phyloP scores from a whole-genome alignment of 64 coral and sea anemone genomes.

The Montipora foliosa region DNA sequence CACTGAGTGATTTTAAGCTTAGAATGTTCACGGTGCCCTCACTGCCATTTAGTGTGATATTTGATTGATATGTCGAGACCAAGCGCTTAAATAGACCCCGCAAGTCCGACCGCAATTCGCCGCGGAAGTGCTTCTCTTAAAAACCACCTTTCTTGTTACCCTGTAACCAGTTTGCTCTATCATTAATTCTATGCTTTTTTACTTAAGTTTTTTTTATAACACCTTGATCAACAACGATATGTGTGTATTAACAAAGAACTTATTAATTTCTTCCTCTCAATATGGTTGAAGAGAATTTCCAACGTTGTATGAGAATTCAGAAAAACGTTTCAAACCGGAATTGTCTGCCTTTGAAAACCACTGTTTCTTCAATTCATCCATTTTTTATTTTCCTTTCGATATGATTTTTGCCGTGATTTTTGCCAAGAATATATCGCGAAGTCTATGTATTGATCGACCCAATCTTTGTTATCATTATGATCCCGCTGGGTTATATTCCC shows the following conservation, averaged over 20 bases:
- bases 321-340: background rate
- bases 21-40: background rate
- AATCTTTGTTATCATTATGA: slow-evolving; percentile 3
- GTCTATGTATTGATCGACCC: background rate
- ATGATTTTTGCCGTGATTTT: background rate
- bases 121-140: background rate
- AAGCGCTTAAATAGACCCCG: background rate
- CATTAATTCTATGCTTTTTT: background rate
- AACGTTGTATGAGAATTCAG: background rate
- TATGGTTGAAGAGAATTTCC: background rate
- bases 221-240: no score
- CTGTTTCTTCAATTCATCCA: background rate
- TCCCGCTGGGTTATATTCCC: slow-evolving; percentile 17
- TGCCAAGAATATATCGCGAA: background rate
- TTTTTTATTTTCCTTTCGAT: background rate
- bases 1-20: background rate
- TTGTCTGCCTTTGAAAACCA: background rate
- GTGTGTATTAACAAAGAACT: no score
- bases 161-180: background rate
- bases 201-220: no score
- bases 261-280: background rate
- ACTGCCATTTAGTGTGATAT: background rate
- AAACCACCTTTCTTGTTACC: background rate
- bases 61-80: background rate
- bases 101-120: background rate